A percentile compares a stretch with the other conserved stretches of the same genome.
phyloP scores from a whole-genome alignment of 2,797 vertebrate species.

The Spondyliosoma cantharus region DNA sequence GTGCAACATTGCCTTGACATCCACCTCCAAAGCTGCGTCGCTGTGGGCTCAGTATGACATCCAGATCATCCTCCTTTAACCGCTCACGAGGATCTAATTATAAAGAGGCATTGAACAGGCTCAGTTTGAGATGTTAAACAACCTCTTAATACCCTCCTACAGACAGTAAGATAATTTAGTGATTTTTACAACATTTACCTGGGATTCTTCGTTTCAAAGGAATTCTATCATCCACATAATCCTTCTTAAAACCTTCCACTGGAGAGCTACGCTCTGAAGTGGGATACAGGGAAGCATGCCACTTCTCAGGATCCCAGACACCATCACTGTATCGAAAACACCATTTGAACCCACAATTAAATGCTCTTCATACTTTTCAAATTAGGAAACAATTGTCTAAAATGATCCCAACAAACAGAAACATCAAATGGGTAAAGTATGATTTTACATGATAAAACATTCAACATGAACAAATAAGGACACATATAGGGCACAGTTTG shows the following conservation, averaged over 20 bases:
- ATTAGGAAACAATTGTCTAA: not conserved
- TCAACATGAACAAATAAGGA: not conserved
- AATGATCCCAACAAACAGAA: not conserved
- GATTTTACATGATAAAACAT: not conserved
- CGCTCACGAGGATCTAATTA: constrained; percentile 93
- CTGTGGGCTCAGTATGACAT: constrained; percentile 96
- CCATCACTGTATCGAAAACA: constrained; percentile 87
- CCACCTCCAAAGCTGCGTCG: constrained; percentile 96
- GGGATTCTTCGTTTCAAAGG: constrained; percentile 92
- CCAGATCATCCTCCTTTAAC: constrained; percentile 96
- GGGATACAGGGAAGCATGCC: constrained; percentile 97
- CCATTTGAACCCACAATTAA: constrained; percentile 10
- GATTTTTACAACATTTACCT: constrained; percentile 78
- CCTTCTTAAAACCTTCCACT: constrained; percentile 93
- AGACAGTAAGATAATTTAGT: not conserved
- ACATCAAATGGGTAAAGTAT: not conserved
- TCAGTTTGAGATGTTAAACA: not conserved
- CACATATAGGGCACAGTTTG: not conserved
- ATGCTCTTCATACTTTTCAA: not conserved
- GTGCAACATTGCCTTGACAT: constrained; percentile 89
- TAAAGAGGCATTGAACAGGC: not conserved
- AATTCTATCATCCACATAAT: constrained; percentile 89
- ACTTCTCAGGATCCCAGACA: constrained; percentile 99
- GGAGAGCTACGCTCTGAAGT: constrained; percentile 92
- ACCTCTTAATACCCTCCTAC: not conserved